Evolutionary conservation across 2,888 invertebrate species (phyloP), one percentile per base, ranked within the genome.

Genomic region (Phania funesta): DNA sequence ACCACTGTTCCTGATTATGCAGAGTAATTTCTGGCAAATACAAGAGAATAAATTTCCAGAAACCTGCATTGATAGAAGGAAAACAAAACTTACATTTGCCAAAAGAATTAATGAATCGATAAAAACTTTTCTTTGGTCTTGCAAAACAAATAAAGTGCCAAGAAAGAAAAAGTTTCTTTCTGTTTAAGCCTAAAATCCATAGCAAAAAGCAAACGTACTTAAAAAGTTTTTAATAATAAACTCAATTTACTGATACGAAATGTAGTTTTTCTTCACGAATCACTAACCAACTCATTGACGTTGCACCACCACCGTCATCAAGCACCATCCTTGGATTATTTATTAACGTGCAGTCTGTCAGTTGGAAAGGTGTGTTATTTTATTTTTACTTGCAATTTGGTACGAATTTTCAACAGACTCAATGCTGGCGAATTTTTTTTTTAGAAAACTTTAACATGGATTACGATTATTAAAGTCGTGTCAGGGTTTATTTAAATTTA

Each of bases 21-120:
- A n/a, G n/a, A 38, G 13, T 35, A 35, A 38, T 38, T 38, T 2
- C 35, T 2, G n/a, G 9, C 24, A 24, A 41, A 60, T 24, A 24
- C 9, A 8, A 24, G 7, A 41, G 9, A n/a, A 62, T 46, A 18
- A 26, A 11, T 26, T 38, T 9, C 4, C n/a, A 44, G 2, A 29
- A 60, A 60, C n/a, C n/a, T 8, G 1, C 1, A 18, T 11, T 4
- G 38, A 9, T 16, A 26, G 18, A 38, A n/a, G 6, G 38, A 38
- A 38, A 41, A 41, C 5, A 9, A 35, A 16, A 32, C 22, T 18
- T 38, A 2, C 20, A 29, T 20, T 38, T 26, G 26, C 20, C 48
- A 65, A 75, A 62, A 73, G 52, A 62, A 56, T 65, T 75, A 75
- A 75, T 75, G 65, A 67, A 56, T 38, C 65, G 56, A 56, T 20